These are phyloP conservation scores for Erebia palarica DNA, from an alignment of 2,888 invertebrate species.

Conservation along the genomic window DNA sequence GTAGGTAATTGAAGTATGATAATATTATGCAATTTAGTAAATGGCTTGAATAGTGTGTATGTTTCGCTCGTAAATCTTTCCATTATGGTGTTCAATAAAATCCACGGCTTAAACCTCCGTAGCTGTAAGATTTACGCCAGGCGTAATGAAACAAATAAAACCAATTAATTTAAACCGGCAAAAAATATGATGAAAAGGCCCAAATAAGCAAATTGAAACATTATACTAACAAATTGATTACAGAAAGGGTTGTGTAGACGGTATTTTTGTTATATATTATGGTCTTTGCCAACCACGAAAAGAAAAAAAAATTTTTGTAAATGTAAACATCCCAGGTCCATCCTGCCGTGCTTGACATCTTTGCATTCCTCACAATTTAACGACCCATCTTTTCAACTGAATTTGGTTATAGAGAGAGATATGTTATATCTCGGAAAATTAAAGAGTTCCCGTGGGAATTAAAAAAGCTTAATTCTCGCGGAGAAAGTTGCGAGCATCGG, in stretches of 20 bases:
- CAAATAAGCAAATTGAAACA: constrained; percentile 17
- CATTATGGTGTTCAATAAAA: too few relatives aligned
- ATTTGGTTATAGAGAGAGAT: too few relatives aligned
- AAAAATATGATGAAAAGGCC: not conserved
- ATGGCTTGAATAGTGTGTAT: too few relatives aligned
- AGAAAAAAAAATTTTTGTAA: not conserved
- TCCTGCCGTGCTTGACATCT: not conserved
- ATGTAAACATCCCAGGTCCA: not conserved
- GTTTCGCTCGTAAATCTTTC: too few relatives aligned
- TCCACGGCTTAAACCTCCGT: not conserved
- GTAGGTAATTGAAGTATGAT: too few relatives aligned
- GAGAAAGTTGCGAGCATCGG: too few relatives aligned
- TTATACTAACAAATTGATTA: constrained; percentile 23
- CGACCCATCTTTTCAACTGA: too few relatives aligned
- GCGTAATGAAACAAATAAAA: not conserved
- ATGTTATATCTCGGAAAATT: too few relatives aligned
- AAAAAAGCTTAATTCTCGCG: too few relatives aligned
- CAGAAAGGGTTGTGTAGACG: constrained; percentile 7
- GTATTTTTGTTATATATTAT: constrained; percentile 8
- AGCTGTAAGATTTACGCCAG: not conserved
- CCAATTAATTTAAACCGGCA: not conserved
- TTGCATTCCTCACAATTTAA: not conserved
- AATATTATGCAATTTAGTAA: too few relatives aligned
- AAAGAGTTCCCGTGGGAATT: too few relatives aligned
- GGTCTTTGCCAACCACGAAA: not conserved